phyloP scores from a whole-genome alignment of 2,888 invertebrate species.

The Norana najaformis region DNA sequence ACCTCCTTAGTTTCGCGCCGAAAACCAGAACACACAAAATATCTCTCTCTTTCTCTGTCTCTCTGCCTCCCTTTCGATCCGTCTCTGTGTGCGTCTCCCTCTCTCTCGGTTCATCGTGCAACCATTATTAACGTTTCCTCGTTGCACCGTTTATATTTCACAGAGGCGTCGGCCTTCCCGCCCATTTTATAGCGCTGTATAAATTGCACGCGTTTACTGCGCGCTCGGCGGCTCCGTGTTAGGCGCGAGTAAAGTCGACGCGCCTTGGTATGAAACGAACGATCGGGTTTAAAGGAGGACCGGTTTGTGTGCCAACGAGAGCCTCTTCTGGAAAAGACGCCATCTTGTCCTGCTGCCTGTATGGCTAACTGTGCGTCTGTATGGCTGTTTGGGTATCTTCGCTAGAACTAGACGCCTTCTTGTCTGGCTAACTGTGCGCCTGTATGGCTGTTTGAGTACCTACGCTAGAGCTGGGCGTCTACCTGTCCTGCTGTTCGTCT shows the following conservation, averaged over 20 bases:
- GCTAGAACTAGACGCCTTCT: no score
- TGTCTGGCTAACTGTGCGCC: neutral
- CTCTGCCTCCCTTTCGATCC: neutral
- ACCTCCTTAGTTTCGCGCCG: neutral
- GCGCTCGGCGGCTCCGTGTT: neutral
- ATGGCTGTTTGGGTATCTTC: neutral
- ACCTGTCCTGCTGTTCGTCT: neutral
- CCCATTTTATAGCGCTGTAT: slow-evolving; percentile 10
- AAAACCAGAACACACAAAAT: neutral
- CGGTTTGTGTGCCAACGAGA: neutral
- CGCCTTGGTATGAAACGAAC: neutral
- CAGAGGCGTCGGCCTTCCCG: neutral
- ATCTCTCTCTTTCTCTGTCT: neutral
- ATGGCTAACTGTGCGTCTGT: neutral
- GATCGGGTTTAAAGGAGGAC: no score
- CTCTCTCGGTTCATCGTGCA: neutral
- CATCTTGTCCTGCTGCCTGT: neutral
- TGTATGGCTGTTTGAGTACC: neutral
- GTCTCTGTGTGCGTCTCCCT: neutral
- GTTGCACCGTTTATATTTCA: neutral
- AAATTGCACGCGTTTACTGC: slow-evolving; percentile 1
- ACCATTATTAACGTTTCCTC: slow-evolving; percentile 16
- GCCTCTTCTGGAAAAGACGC: neutral
- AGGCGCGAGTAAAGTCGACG: neutral
- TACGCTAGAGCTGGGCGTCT: neutral